Base-by-base conservation (phyloP, 53 echinoderm and acorn worm genomes). In the Echinarachnius parma region DNA sequence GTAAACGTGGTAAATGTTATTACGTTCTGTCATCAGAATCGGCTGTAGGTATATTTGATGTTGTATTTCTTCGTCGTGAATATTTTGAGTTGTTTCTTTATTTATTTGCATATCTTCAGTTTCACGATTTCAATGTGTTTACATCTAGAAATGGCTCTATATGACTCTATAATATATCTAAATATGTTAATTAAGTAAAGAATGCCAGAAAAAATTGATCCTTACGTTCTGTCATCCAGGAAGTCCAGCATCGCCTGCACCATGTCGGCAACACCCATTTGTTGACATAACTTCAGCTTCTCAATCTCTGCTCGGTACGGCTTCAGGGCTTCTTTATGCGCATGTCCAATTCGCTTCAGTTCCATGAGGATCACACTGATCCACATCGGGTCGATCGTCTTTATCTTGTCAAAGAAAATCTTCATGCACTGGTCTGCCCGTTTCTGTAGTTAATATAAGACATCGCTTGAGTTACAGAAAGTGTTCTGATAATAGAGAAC, bases 141-240 rank as follows among this genome's bases (percentile, higher is more conserved):
- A n/a, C n/a, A n/a, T n/a, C n/a, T n/a, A n/a, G n/a, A n/a, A n/a
- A n/a, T n/a, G n/a, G n/a, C n/a, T n/a, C n/a, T n/a, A n/a, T n/a
- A n/a, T n/a, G n/a, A n/a, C n/a, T n/a, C n/a, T n/a, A n/a, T n/a
- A n/a, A n/a, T n/a, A n/a, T 53, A 22, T 53, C n/a, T 9, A 53
- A 20, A 53, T 9, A 8, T 10, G 28, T 9, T 1, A 42, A 35
- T 37, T 25, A 25, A 9, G 4, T 5, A 15, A 10, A 25, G 48
- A 48, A 22, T 48, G 3, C 44, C 63, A n/a, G n/a, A n/a, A n/a
- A n/a, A n/a, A n/a, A n/a, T n/a, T n/a, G n/a, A n/a, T n/a, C n/a
- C n/a, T 77, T 61, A 95, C 95, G 81, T 95, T n/a, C 90, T 78
- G 21, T 80, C 95, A 36, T 95, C 95, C 60, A 95, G 61, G 50